A percentile compares a stretch with the other conserved stretches of the same genome.
phyloP scores from a whole-genome alignment of 2,113 vertebrate genomes.

The Narcine bancroftii region DNA sequence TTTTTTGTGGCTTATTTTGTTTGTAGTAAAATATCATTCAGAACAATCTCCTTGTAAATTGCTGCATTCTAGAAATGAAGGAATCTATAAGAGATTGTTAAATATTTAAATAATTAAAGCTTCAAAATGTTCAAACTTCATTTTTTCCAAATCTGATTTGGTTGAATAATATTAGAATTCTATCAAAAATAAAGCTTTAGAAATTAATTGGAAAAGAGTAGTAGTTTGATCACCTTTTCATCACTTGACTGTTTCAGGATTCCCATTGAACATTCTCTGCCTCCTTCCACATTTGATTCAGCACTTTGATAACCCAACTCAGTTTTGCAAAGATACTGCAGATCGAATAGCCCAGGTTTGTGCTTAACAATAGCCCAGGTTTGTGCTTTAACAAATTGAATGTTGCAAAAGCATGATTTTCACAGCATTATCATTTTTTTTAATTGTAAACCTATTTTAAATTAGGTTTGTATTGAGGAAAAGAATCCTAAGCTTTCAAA shows the following conservation, averaged over 20 bases:
- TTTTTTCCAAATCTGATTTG: not conserved
- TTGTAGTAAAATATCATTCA: not conserved
- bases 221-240: not conserved
- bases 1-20: not conserved
- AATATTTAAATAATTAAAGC: not conserved
- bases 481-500: slow-evolving; percentile 93
- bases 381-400: not conserved
- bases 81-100: not conserved
- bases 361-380: too few relatives aligned
- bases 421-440: slow-evolving; percentile 31
- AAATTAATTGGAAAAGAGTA: not conserved
- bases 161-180: not conserved
- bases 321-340: slow-evolving; percentile 93
- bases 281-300: slow-evolving; percentile 94
- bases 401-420: slow-evolving; percentile 34
- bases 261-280: slow-evolving; percentile 92
- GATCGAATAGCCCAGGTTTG: slow-evolving; percentile 94
- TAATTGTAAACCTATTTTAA: slow-evolving; percentile 41
- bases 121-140: not conserved
- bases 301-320: slow-evolving; percentile 85
- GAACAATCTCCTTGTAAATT: not conserved
- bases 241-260: slow-evolving; percentile 62
- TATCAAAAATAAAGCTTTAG: not conserved
- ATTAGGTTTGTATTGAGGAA: slow-evolving; percentile 88
- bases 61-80: not conserved